phyloP scores from a whole-genome alignment of 30 jellyfish, hydroid and myxozoan genomes.

The Hydractinia echinata region DNA sequence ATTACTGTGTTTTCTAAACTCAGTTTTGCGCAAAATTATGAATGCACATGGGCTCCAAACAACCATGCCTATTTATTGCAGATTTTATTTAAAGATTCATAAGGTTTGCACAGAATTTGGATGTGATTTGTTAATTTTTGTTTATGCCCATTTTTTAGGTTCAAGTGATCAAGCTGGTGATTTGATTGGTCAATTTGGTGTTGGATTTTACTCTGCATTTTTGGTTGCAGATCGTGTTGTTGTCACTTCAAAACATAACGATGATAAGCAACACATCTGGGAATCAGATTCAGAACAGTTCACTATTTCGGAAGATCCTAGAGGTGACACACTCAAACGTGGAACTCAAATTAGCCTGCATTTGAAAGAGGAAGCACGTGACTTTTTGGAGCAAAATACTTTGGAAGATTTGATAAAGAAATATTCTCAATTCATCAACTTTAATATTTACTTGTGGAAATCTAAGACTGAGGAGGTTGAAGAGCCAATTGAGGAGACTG shows the following conservation, averaged over 20 bases:
- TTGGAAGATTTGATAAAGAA: slow-evolving; percentile 81
- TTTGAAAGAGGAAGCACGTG: slow-evolving; percentile 98
- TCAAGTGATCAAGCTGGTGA: slow-evolving; percentile 83
- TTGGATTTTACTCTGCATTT: slow-evolving; percentile 98
- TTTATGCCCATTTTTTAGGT: slow-evolving; percentile 22
- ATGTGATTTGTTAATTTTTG: no score
- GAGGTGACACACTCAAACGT: slow-evolving; percentile 96
- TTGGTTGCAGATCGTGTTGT: slow-evolving; percentile 99
- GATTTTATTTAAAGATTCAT: no score
- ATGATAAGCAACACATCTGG: slow-evolving; percentile 96
- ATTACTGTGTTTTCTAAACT: no score
- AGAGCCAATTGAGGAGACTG: slow-evolving; percentile 92
- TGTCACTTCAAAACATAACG: slow-evolving; percentile 94
- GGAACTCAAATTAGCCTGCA: slow-evolving; percentile 95
- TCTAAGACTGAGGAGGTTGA: slow-evolving; percentile 97
- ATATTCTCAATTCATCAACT: slow-evolving; percentile 95
- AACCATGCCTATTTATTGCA: no score
- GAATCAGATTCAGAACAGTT: slow-evolving; percentile 95
- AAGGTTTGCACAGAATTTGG: no score
- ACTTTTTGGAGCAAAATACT: slow-evolving; percentile 83
- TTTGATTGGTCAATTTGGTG: slow-evolving; percentile 99
- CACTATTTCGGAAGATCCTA: slow-evolving; percentile 97
- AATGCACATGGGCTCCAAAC: no score
- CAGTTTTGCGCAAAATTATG: no score
- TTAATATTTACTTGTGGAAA: slow-evolving; percentile 90